Base-by-base conservation (phyloP, 53 echinoderm and acorn worm species). In the Paelopatides confundens region DNA sequence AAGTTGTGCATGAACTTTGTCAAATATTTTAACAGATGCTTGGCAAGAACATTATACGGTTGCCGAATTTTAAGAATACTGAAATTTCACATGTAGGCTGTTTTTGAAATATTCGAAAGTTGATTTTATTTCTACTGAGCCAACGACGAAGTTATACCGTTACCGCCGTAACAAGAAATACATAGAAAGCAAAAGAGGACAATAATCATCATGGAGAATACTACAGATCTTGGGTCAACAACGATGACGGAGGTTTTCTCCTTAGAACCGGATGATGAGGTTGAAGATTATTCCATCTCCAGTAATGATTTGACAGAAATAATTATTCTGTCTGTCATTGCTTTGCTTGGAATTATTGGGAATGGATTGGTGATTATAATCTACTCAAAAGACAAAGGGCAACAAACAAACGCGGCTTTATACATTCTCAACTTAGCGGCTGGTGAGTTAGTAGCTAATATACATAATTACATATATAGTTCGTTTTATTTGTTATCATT, bases 381-480 rank as follows among this genome's bases (percentile, higher is more conserved):
- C 8, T 91, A 94, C 77, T 54, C 64, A 64, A 86, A 71, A 69
- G 30, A 31, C 10, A 87, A 94, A 58, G 89, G 74, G 46, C 69
- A 91, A 40, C 81, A 81, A 31, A 85, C 86, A 3, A 94, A 94
- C 51, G 94, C 94, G 18, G 88, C 89, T 3, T 29, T 94, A 15
- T 92, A 94, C 52, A 91, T 94, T 23, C 82, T 94, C 30, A 94
- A 92, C 35, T 66, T 94, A n/a, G 92, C 94, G 14, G 85, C 88
- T 81, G 90, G 94, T 94, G 71, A 88, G 88, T 88, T 74, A 23
- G 4, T 27, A 32, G 29, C 35, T 0, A n/a, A 43, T 7, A 43
- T 43, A 9, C 7, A 43, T 43, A 43, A 43, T 43, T 43, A 43
- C 11, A 43, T 3, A 27, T 28, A 27, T 31, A 65, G 7, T 11